Evolutionary conservation across 2,888 invertebrate species (phyloP).

Genomic region (Pachymerium ferrugineum): DNA sequence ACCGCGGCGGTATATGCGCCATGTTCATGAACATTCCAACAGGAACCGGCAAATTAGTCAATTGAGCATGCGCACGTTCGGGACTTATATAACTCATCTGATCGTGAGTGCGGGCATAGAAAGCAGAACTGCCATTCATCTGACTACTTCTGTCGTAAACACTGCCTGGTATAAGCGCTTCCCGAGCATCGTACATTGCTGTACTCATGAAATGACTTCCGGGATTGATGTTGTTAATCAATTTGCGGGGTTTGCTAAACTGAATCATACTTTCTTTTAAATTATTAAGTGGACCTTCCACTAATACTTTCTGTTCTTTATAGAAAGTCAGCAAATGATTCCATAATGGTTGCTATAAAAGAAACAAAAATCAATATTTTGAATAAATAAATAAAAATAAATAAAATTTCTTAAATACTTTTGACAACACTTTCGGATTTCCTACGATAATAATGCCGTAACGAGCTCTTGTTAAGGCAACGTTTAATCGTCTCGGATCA

Average conservation of each 20-base stretch:
- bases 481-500: constrained; percentile 94
- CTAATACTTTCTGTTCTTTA: constrained; percentile 93
- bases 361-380: constrained; percentile 7
- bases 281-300: constrained; percentile 96
- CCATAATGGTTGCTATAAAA: constrained; percentile 79
- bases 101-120: constrained; percentile 68
- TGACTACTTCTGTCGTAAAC: constrained; percentile 73
- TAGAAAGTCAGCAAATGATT: constrained; percentile 95
- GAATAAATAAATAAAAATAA: background rate
- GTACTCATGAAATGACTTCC: constrained; percentile 97
- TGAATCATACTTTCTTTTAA: constrained; percentile 93
- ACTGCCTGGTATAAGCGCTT: constrained; percentile 88
- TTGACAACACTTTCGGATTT: constrained; percentile 96
- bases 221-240: constrained; percentile 89
- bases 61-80: constrained; percentile 56
- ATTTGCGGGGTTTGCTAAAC: constrained; percentile 93
- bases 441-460: constrained; percentile 98
- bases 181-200: constrained; percentile 93
- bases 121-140: constrained; percentile 51
- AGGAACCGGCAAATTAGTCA: constrained; percentile 78
- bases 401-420: constrained; percentile 50
- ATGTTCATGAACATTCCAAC: constrained; percentile 92
- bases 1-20: constrained; percentile 68
- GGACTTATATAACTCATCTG: constrained; percentile 89
- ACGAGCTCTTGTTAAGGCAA: constrained; percentile 93